Conservation (phyloP, 2,888 invertebrate genomes). For the Agonopterix alstromeriana region DNA sequence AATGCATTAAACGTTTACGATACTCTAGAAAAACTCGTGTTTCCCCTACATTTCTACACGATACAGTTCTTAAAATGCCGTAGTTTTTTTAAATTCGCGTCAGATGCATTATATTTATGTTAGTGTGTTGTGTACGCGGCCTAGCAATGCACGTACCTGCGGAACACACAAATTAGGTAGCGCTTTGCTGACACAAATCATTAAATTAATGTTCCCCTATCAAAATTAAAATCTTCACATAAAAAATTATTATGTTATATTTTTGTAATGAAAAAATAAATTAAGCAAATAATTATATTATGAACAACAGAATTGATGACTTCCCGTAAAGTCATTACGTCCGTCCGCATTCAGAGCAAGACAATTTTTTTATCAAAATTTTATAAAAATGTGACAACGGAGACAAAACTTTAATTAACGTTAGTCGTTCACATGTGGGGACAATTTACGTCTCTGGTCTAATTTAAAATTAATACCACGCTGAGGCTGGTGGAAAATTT, state of each 20-base stretch:
- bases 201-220: neutral
- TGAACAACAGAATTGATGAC: neutral
- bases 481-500: conserved; percentile 65
- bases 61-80: no score
- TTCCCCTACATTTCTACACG: no score
- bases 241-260: no score
- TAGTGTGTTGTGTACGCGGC: no score
- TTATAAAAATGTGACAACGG: conserved; percentile 20
- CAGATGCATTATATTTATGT: no score
- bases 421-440: conserved; percentile 50
- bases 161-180: neutral
- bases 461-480: conserved; percentile 67
- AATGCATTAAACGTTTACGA: no score
- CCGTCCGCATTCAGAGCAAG: no score
- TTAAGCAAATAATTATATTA: neutral
- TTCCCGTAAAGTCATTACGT: no score
- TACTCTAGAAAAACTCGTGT: no score
- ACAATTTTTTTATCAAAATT: neutral
- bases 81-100: no score
- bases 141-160: neutral
- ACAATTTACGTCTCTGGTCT: conserved; percentile 55
- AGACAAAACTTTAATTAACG: conserved; percentile 49
- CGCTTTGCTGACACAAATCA: neutral
- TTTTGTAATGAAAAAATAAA: no score
- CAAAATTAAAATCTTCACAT: neutral